Base-by-base conservation (phyloP, 2,113 vertebrate species). In the Nibea albiflora region DNA sequence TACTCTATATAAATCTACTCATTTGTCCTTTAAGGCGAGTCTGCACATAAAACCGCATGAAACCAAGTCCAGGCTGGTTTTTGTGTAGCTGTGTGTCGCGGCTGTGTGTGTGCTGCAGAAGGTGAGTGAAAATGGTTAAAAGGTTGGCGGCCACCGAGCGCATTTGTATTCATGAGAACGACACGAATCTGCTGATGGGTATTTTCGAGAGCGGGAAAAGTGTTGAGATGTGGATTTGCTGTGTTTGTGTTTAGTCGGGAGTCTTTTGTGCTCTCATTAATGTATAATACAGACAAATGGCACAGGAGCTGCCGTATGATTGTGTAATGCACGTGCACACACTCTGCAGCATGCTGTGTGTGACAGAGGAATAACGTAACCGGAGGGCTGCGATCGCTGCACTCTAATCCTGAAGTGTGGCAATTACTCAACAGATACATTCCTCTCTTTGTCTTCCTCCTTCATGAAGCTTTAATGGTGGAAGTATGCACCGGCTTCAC, bases 101-200 rank as follows among this genome's bases (percentile, higher is more conserved):
- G 20, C 44, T 60, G 49, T 44, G 56, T 39, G 22, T 50, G 31
- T 35, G 31, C 12, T 16, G 58, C 31, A 22, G 77, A 15, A 52
- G 52, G 60, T 19, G 42, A 58, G 42, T 50, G 63, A 20, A 44
- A 22, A 4, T 2, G 26, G 66, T 72, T 35, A 68, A 73, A 39
- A 73, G 74, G 49, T 57, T 56, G 61, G 22, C 3, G 26, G 5
- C n/a, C 3, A 0, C 28, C 4, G 19, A 50, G 67, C 9, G 0
- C 68, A 77, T 81, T 69, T 73, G 68, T 81, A 81, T 81, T 81
- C 68, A 81, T 81, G 73, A 31, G 58, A 81, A 57, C 50, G 35
- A 20, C 11, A 2, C 7, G 57, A 69, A 65, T 53, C 12, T 78
- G 80, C 75, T 65, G 70, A 79, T 75, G 63, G 58, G 22, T 39